phyloP scores from a whole-genome alignment of 2,888 invertebrate species.

The Aethes cnicana region DNA sequence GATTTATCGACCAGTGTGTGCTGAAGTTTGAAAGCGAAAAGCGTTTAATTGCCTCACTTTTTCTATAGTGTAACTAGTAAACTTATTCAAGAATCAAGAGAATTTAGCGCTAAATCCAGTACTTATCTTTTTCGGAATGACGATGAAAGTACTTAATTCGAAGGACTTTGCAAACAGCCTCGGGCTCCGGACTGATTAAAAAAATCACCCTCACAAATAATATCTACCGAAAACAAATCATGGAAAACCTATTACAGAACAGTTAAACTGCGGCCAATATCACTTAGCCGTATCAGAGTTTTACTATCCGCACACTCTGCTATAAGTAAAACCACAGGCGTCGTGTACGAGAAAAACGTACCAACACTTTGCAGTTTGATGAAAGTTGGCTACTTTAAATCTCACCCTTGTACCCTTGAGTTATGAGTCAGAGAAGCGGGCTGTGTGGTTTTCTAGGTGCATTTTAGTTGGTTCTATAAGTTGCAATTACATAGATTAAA shows the following conservation, averaged over 20 bases:
- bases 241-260: slow-evolving; percentile 7
- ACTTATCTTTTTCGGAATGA: no score
- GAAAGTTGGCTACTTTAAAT: not conserved
- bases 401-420: not conserved
- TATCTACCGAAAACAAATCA: not conserved
- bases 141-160: no score
- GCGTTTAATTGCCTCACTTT: no score
- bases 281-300: slow-evolving; percentile 24
- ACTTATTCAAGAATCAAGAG: no score
- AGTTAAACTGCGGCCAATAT: slow-evolving; percentile 20
- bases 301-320: slow-evolving; percentile 29
- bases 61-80: no score
- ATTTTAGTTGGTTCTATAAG: slow-evolving; percentile 14
- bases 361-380: not conserved
- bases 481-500: slow-evolving; percentile 64
- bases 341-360: slow-evolving; percentile 31
- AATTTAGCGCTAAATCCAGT: no score
- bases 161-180: no score
- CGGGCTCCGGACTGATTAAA: no score
- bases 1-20: no score
- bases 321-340: slow-evolving; percentile 41
- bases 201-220: no score
- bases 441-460: slow-evolving; percentile 24
- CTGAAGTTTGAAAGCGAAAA: no score
- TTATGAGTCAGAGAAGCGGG: slow-evolving; percentile 3